Percentiles rank a stretch among this genome's conserved stretches.
Conservation (phyloP, 2,113 vertebrate genomes). For the Rhabdomys dilectus region DNA sequence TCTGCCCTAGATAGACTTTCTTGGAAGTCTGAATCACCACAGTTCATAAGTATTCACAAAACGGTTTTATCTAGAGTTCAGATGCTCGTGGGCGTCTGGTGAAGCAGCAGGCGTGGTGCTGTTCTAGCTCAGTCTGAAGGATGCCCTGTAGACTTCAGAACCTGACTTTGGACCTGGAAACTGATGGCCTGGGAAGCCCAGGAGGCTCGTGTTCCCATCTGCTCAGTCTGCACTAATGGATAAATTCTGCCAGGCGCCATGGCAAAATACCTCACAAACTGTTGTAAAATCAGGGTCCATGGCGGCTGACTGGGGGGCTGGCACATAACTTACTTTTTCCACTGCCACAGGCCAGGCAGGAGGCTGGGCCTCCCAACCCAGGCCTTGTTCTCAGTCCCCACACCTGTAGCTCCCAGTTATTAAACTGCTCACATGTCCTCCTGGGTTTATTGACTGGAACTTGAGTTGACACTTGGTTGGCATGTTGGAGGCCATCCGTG, state of each 20-base stretch:
- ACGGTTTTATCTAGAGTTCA: neutral
- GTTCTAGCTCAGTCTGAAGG: neutral
- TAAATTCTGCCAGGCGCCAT: neutral
- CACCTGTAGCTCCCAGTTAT: neutral
- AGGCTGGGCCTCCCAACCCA: neutral
- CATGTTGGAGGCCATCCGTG: constrained; percentile 49
- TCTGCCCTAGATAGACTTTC: neutral
- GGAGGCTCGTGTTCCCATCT: neutral
- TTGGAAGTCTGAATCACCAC: neutral
- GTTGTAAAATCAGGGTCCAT: constrained; percentile 32
- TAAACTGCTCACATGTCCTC: neutral
- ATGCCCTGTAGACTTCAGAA: neutral
- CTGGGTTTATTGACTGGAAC: neutral
- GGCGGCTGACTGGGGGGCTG: constrained; percentile 4
- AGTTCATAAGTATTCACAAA: neutral
- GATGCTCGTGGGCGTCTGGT: neutral
- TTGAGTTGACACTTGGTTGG: neutral
- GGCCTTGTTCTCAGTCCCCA: neutral
- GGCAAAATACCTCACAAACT: constrained; percentile 41
- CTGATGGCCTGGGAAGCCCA: fast-evolving
- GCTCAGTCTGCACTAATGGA: neutral
- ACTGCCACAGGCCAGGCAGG: neutral
- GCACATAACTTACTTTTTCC: constrained; percentile 64
- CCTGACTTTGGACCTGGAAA: neutral
- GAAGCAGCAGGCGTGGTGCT: neutral